phyloP scores from a whole-genome alignment of 2,113 vertebrate genomes.

The Ceuthmochares aereus region DNA sequence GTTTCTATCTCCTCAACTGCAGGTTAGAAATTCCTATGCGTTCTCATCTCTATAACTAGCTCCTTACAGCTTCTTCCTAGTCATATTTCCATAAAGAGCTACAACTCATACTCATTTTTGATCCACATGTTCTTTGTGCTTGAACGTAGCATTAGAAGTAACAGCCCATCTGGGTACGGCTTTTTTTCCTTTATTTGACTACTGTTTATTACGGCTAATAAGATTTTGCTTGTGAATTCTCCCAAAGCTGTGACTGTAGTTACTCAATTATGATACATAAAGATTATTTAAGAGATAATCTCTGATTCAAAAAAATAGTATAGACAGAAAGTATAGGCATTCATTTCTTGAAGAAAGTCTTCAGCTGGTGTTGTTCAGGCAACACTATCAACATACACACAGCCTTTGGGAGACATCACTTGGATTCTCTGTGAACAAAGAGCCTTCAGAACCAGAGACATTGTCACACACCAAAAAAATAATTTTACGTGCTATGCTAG shows the following conservation, averaged over 20 bases:
- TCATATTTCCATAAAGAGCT: not conserved
- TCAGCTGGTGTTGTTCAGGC: not conserved
- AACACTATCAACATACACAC: not conserved
- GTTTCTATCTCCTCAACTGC: not conserved
- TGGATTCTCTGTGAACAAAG: not conserved
- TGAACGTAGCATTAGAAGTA: not conserved
- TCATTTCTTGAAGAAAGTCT: not conserved
- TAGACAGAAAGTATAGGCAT: not conserved
- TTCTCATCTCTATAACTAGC: not conserved
- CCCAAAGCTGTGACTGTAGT: not conserved
- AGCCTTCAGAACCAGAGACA: not conserved
- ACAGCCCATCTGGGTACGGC: not conserved
- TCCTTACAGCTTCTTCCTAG: not conserved
- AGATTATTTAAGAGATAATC: not conserved
- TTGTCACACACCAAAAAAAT: not conserved
- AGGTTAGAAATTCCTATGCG: not conserved
- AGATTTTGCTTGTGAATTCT: constrained; percentile 7
- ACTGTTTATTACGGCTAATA: not conserved
- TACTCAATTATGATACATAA: not conserved
- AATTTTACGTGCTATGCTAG: not conserved
- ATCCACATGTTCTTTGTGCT: not conserved
- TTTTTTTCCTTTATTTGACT: constrained; percentile 21
- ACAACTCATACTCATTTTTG: not conserved
- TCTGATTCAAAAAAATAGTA: not conserved
- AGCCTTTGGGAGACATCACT: not conserved